These are phyloP conservation scores for Diorhabda sublineata DNA, from an alignment of 1,140 invertebrate species.

Conservation along the genomic window DNA sequence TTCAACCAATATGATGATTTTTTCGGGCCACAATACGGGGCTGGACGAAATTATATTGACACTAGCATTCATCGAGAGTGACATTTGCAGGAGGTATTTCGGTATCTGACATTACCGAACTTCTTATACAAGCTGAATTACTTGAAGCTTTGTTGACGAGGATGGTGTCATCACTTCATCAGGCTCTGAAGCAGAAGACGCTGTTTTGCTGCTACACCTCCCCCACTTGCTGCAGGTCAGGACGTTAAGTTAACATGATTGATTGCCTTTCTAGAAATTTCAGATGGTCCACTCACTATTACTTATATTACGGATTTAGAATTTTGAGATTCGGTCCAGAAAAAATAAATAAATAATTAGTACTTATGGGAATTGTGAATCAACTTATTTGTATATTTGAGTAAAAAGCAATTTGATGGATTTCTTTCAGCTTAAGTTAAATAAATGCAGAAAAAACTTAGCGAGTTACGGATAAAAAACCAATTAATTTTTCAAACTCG, in stretches of 20 bases:
- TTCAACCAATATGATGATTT: conserved; percentile 20
- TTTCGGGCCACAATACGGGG: conserved; percentile 16
- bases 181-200: conserved; percentile 18
- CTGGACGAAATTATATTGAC: conserved; percentile 19
- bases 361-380: conserved; percentile 16
- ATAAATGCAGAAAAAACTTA: conserved; percentile 10
- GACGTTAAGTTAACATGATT: conserved; percentile 18
- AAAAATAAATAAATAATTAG: conserved; percentile 20
- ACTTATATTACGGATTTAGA: conserved; percentile 21
- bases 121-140: conserved; percentile 21
- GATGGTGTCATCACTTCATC: conserved; percentile 18
- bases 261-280: conserved; percentile 19
- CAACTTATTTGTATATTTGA: conserved; percentile 12
- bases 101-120: conserved; percentile 20
- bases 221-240: conserved; percentile 17
- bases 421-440: conserved; percentile 4
- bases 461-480: conserved; percentile 12
- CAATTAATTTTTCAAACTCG: not conserved
- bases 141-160: conserved; percentile 17
- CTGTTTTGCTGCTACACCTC: conserved; percentile 20
- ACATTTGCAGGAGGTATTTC: no score
- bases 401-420: conserved; percentile 6
- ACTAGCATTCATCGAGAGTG: conserved; percentile 21
- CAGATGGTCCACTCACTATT: conserved; percentile 18
- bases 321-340: conserved; percentile 19